Evolutionary conservation across 1,140 invertebrate genomes (phyloP), one percentile per base, ranked within the genome.

Genomic region (Zeugodacus cucurbitae): DNA sequence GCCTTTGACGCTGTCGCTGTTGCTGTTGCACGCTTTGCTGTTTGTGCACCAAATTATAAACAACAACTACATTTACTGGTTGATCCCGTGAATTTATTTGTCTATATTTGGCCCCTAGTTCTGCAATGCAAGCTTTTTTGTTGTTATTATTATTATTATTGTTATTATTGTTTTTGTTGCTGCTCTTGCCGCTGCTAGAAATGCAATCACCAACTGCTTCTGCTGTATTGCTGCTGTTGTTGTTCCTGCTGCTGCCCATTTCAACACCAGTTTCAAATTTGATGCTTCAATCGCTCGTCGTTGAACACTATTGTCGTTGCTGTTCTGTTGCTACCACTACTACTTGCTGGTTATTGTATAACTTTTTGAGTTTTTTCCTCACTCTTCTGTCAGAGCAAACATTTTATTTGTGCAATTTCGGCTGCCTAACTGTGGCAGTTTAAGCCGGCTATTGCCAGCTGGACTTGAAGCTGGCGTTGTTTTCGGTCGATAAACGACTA

Each of bases 171-270:
- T n/a, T 59, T n/a, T 32, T 4, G n/a, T 4, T 17, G 64, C 64
- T 70, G 32, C 17, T 32, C 7, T 32, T 26, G 64, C 32, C 14
- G 64, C 32, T 29, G 64, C 70, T 74, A 8, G 14, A 48, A 22
- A 82, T 82, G 74, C 74, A 82, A 82, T 82, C 41, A 22, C 74
- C 74, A 82, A 82, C 41, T 82, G 41, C 74, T 82, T 29, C 26
- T 70, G 26, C 32, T 14, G 11, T 70, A 3, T 29, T 70, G 26
- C 32, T 70, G 64, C 7, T 70, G 32, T 70, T 70, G 64, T 34
- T 70, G 64, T 37, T 29, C 22, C 20, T 82, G 41, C 74, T 44
- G 44, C 74, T 82, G 74, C 74, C 41, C 74, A 82, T 82, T 82
- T 82, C 74, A 82, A 82, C 8, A 48, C 41, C 37, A 82, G 26